Base-by-base conservation (phyloP, 2,888 invertebrate species). In the Agrochola lota region DNA sequence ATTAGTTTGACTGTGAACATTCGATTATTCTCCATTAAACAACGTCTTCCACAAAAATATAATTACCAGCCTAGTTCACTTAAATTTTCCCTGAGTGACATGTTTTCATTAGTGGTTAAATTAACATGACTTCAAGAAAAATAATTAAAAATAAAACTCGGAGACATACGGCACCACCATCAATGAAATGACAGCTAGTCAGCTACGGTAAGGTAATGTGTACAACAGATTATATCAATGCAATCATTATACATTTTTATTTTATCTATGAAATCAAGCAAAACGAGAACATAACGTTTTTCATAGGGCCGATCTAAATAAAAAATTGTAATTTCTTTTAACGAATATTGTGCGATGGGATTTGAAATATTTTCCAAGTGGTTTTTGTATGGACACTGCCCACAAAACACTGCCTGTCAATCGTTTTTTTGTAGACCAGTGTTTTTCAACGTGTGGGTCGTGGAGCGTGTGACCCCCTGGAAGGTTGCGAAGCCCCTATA, bases 51-150 rank as follows among this genome's bases (percentile, higher is more conserved):
- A 87, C 43, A 83, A 76, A 84, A 83, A 82, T 83, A 86, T 87
- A 92, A 94, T 97, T 95, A 98, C 98, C 98, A 98, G 94, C 98
- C 98, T 91, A 97, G 95, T 85, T 97, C 97, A 92, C 95, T 97
- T 88, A 98, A 97, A 95, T 97, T 97, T 93, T 97, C 97, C 92
- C 96, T 94, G 89, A 97, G 95, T 93, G 97, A 96, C 97, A 97
- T 97, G 93, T 93, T 96, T 94, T 91, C 89, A 92, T 93, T 93
- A 90, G 87, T 89, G 88, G 90, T 91, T 91, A 92, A 92, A 94
- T 91, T 92, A 93, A 91, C 94, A 95, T 94, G 91, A 94, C 94
- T 94, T 92, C 90, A 93, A 89, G 81, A 89, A 91, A 93, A 93
- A 92, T 91, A 93, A 92, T 90, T 90, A 91, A 94, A 93, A 94